Evolutionary conservation across 1,140 invertebrate species (phyloP), one percentile per base, ranked within the genome.

Genomic region (Littorina saxatilis): DNA sequence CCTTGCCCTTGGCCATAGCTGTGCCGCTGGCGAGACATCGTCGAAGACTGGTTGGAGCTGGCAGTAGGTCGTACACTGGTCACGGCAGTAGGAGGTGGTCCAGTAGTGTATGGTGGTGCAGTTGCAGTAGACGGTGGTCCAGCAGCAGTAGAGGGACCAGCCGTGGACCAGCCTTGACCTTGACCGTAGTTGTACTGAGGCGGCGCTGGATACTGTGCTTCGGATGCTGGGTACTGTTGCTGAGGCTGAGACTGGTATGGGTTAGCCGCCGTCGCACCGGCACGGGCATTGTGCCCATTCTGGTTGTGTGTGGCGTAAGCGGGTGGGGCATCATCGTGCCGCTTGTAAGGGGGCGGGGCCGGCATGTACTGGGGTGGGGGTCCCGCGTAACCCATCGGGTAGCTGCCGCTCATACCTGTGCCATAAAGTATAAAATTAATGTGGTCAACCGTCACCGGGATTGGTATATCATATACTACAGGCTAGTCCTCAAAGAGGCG

Each of bases 331-430:
- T 39, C 29, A 43, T 73, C 70, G 70, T 52, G 39, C 4, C 40
- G 39, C 40, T 73, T 73, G 70, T 73, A 73, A 43, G 70, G 70
- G 20, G 70, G 70, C 5, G 70, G 70, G 20, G n/a, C n/a, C 17
- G 70, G 70, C 70, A 73, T 73, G 35, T 39, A 23, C 29, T 13
- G 13, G 29, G 63, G 63, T 32, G 63, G 63, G 11, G 17, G 13
- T 72, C 20, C n/a, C n/a, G n/a, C n/a, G 40, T 13, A 20, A 35
- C 32, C 66, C 23, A 23, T 50, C 23, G 70, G 70, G 70, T 73
- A 73, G 40, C 20, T 20, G 37, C 70, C 70, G 70, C 43, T 73
- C 13, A n/a, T 35, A 1, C 70, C 70, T 50, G 70, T 72, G 7
- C 7, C 39, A 72, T 37, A 15, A 37, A 9, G 17, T 9, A 9